A percentile compares a stretch with the other conserved stretches of the same genome.
phyloP scores from a whole-genome alignment of 2,888 invertebrate genomes.

The Acronicta psi region DNA sequence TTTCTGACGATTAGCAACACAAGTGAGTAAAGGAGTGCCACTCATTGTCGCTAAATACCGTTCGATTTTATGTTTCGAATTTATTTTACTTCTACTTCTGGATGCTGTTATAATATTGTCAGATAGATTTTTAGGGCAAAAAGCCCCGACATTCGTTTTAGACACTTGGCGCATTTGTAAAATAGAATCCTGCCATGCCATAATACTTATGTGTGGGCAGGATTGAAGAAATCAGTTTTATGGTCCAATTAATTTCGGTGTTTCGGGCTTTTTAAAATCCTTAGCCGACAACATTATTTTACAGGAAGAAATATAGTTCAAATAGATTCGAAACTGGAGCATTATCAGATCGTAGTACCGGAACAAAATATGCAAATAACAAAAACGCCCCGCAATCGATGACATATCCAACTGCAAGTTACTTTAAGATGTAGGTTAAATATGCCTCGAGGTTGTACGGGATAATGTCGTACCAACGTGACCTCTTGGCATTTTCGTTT shows the following conservation, averaged over 20 bases:
- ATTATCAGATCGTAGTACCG: slow-evolving; percentile 44
- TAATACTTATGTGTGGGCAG: too few species aligned
- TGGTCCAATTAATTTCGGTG: slow-evolving; percentile 1
- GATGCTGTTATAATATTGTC: too few species aligned
- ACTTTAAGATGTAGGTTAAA: slow-evolving; percentile 56
- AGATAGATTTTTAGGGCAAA: too few species aligned
- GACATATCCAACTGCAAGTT: slow-evolving; percentile 61
- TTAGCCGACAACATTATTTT: neutral
- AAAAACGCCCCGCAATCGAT: slow-evolving; percentile 61
- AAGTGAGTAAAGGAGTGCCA: slow-evolving; percentile 3
- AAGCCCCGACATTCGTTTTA: too few species aligned
- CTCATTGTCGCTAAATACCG: slow-evolving; percentile 18
- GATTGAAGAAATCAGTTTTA: too few species aligned
- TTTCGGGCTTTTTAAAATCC: neutral
- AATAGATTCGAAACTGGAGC: slow-evolving; percentile 14
- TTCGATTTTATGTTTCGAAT: too few species aligned
- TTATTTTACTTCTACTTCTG: too few species aligned
- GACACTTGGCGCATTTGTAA: too few species aligned
- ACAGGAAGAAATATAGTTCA: slow-evolving; percentile 10
- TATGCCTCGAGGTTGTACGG: slow-evolving; percentile 27
- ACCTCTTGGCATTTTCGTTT: slow-evolving; percentile 27
- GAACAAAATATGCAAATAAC: slow-evolving; percentile 53
- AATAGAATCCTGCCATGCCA: too few species aligned
- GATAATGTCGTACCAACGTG: slow-evolving; percentile 35
- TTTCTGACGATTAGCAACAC: slow-evolving; percentile 7